These are phyloP conservation scores for Neodiprion fabricii DNA, from an alignment of 1,140 invertebrate genomes.

Conservation along the genomic window DNA sequence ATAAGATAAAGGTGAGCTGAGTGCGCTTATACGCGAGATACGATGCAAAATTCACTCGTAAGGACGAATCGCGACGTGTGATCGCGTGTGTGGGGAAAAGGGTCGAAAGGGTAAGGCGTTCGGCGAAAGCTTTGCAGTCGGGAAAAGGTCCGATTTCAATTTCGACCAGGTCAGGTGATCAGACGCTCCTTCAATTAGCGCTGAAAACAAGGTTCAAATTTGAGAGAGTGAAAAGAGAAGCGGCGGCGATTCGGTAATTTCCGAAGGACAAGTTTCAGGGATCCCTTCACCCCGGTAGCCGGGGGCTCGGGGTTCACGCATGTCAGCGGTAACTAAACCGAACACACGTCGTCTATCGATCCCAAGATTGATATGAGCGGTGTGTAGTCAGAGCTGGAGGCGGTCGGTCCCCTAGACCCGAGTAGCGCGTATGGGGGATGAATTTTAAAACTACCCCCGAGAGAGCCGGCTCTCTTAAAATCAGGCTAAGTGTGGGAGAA, in stretches of 20 bases:
- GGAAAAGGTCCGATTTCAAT: neutral
- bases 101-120: neutral
- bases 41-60: neutral
- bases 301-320: too few species aligned
- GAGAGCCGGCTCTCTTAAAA: conserved; percentile 48
- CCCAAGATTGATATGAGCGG: conserved; percentile 39
- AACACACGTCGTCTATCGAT: conserved; percentile 14
- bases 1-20: conserved; percentile 1
- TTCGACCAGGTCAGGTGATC: neutral
- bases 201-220: too few species aligned
- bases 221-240: too few species aligned
- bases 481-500: conserved; percentile 40
- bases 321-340: neutral
- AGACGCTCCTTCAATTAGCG: too few species aligned
- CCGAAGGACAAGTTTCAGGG: too few species aligned
- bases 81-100: neutral
- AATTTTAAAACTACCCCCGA: conserved; percentile 55
- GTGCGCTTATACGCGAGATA: neutral
- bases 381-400: conserved; percentile 29
- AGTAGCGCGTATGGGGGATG: conserved; percentile 45
- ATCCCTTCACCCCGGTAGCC: too few species aligned
- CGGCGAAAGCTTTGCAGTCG: neutral
- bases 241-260: too few species aligned
- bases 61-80: too few species aligned
- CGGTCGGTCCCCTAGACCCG: conserved; percentile 14